Conservation (phyloP, 2,888 invertebrate genomes). For the Ecliptopera silaceata region DNA sequence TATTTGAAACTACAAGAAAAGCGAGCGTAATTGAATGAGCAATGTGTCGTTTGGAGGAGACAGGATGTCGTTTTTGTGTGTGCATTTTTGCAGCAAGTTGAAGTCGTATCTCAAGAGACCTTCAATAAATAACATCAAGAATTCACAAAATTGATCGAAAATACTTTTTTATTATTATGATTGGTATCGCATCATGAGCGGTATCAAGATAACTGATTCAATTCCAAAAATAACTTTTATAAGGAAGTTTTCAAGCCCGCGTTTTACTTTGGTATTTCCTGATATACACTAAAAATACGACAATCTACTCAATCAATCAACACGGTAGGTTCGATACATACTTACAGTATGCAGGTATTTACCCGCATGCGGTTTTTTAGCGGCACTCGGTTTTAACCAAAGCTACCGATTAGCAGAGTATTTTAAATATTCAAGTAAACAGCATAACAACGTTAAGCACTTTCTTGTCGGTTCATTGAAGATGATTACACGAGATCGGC, state of each 20-base stretch:
- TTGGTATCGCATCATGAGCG: too few species aligned
- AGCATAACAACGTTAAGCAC: slow-evolving; percentile 12
- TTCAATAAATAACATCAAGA: not conserved
- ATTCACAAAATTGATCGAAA: not conserved
- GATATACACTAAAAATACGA: not conserved
- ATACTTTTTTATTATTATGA: too few species aligned
- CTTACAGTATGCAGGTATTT: not conserved
- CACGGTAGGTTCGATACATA: not conserved
- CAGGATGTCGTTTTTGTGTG: slow-evolving; percentile 32
- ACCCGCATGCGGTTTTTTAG: not conserved
- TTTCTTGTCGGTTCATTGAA: slow-evolving; percentile 35
- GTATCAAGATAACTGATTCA: too few species aligned
- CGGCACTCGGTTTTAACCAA: not conserved
- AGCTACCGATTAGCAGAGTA: slow-evolving; percentile 2
- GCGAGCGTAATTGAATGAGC: slow-evolving; percentile 29
- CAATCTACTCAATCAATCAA: not conserved
- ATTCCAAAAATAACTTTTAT: too few species aligned
- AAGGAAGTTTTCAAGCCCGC: too few species aligned
- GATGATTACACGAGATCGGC: slow-evolving; percentile 57
- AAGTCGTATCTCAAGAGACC: not conserved
- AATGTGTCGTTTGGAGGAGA: slow-evolving; percentile 22
- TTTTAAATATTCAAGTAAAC: slow-evolving; percentile 1
- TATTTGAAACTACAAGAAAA: slow-evolving; percentile 30
- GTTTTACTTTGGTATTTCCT: too few species aligned
- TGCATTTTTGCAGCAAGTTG: slow-evolving; percentile 18